Percentiles rank a stretch among this genome's conserved stretches.
phyloP scores from a whole-genome alignment of 1,140 invertebrate genomes.

The Antheraea pernyi region DNA sequence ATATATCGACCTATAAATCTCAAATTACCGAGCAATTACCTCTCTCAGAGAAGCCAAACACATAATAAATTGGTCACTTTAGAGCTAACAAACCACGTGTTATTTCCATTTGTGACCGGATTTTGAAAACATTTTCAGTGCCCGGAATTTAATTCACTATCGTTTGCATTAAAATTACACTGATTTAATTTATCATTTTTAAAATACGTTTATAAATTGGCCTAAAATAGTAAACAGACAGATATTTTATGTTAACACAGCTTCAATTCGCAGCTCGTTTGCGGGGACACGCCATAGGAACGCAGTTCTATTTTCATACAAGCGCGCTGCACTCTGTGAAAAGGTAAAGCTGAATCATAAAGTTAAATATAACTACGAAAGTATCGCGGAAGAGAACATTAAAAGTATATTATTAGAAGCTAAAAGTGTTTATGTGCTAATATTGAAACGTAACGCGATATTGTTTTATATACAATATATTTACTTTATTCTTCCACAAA shows the following conservation, averaged over 20 bases:
- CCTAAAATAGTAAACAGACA: background rate
- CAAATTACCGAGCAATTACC: too few species aligned
- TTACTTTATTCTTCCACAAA: background rate
- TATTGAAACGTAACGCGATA: constrained; percentile 6
- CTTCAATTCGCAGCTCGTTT: constrained; percentile 20
- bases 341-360: constrained; percentile 26
- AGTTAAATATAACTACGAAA: constrained; percentile 27
- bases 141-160: too few species aligned
- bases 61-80: too few species aligned
- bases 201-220: too few species aligned
- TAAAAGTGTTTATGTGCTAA: background rate
- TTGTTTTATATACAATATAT: background rate
- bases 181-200: too few species aligned
- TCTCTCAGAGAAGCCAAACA: too few species aligned
- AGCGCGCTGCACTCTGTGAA: constrained; percentile 39
- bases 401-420: constrained; percentile 9
- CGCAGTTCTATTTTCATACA: constrained; percentile 30
- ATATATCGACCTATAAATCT: too few species aligned
- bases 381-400: constrained; percentile 25
- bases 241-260: background rate
- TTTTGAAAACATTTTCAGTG: too few species aligned
- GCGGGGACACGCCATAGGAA: constrained; percentile 17
- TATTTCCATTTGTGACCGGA: too few species aligned
- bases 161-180: too few species aligned
- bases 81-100: too few species aligned